Conservation (phyloP, 2,797 vertebrate species). For the Mus spretus region DNA sequence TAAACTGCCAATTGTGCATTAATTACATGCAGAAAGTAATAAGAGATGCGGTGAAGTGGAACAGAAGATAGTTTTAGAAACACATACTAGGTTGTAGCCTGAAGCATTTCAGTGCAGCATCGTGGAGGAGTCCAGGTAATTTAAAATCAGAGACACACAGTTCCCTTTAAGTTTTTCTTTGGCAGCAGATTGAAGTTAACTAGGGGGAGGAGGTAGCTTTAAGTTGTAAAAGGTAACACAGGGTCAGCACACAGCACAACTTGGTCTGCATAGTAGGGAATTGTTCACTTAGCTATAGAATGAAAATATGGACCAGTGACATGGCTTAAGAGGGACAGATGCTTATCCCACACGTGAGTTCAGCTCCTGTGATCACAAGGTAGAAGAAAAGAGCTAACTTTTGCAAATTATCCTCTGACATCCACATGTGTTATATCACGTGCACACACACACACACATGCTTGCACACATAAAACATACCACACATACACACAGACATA, state of each 20-base stretch:
- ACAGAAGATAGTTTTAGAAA: not conserved
- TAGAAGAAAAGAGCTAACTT: not conserved
- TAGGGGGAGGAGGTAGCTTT: slow-evolving; percentile 15
- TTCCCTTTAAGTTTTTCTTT: not conserved
- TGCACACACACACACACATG: not conserved
- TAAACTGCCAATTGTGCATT: not conserved
- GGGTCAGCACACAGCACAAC: slow-evolving; percentile 61
- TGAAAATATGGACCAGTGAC: not conserved
- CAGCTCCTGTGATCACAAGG: not conserved
- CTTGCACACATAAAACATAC: not conserved
- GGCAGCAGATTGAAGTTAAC: not conserved
- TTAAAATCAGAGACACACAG: not conserved
- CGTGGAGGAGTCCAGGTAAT: not conserved
- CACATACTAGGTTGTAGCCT: not conserved
- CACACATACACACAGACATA: not conserved
- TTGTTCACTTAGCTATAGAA: slow-evolving; percentile 70
- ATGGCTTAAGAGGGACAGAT: no score
- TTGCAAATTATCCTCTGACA: not conserved
- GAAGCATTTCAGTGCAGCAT: not conserved
- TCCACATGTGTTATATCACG: not conserved
- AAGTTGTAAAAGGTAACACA: slow-evolving; percentile 56
- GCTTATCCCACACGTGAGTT: not conserved
- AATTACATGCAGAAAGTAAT: not conserved
- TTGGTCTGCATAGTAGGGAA: slow-evolving; percentile 38
- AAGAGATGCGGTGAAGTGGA: not conserved